Evolutionary conservation across 2,797 vertebrate species (phyloP).

Genomic region (Alectoris magna): DNA sequence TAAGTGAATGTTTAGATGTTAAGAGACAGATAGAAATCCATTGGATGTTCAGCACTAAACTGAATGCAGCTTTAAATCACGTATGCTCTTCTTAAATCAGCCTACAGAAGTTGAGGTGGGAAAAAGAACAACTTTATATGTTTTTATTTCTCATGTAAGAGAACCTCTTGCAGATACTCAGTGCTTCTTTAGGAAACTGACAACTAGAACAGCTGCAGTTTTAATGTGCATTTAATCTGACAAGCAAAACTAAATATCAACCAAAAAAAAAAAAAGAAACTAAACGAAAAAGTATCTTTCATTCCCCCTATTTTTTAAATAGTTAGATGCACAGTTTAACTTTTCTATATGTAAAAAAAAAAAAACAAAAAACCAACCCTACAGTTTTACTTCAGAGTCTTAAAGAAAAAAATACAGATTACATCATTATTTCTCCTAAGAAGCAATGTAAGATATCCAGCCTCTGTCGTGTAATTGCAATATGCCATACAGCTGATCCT

Average conservation of each 20-base stretch:
- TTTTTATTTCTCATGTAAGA: too few relatives aligned
- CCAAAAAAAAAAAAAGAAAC: not conserved
- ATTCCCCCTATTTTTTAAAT: accelerated
- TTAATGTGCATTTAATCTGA: not conserved
- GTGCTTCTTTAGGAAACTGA: not conserved
- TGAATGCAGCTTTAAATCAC: not conserved
- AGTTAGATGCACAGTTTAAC: not conserved
- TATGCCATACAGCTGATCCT: not conserved
- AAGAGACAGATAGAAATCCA: not conserved
- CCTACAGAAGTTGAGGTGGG: not conserved
- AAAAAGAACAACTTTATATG: not conserved
- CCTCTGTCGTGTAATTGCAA: not conserved
- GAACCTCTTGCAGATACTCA: not conserved
- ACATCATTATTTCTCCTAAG: not conserved
- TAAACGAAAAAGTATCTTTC: not conserved
- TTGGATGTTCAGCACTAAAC: not conserved
- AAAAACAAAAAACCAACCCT: too few relatives aligned
- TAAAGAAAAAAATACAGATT: too few relatives aligned
- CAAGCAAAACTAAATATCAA: not conserved
- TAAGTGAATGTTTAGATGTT: not conserved
- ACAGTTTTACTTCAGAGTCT: not conserved
- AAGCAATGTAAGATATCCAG: not conserved
- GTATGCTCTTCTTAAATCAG: not conserved
- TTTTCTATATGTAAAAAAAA: not conserved
- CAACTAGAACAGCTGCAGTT: not conserved